Conservation (phyloP, 2,888 invertebrate genomes). For the Bombylius major region DNA sequence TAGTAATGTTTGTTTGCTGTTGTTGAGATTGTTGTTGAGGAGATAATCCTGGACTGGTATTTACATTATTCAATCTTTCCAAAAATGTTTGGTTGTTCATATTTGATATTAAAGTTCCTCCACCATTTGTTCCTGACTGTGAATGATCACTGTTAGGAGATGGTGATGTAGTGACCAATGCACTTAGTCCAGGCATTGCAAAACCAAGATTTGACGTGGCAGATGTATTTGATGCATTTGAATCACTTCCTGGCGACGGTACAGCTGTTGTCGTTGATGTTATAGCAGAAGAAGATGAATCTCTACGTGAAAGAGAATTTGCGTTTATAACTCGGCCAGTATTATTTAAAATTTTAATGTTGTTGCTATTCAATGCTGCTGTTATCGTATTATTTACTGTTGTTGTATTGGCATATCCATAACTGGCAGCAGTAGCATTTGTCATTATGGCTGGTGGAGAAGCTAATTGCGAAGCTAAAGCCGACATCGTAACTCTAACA, state of each 20-base stretch:
- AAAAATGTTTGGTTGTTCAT: constrained; percentile 27
- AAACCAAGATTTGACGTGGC: constrained; percentile 38
- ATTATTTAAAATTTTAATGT: constrained; percentile 18
- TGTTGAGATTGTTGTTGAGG: constrained; percentile 25
- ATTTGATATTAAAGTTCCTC: constrained; percentile 15
- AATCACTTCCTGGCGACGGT: constrained; percentile 35
- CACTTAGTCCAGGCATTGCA: constrained; percentile 45
- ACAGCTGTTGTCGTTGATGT: constrained; percentile 37
- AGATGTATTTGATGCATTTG: constrained; percentile 34
- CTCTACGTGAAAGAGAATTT: constrained; percentile 33
- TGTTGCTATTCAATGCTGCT: constrained; percentile 15
- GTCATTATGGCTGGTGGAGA: constrained; percentile 38
- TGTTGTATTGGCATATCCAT: constrained; percentile 22
- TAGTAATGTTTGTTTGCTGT: constrained; percentile 15
- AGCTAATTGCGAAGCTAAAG: constrained; percentile 36
- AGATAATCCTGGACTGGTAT: constrained; percentile 23
- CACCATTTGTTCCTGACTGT: constrained; percentile 18
- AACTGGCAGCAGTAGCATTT: constrained; percentile 25
- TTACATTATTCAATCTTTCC: constrained; percentile 29
- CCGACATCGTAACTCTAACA: constrained; percentile 38
- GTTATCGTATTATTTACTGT: constrained; percentile 6
- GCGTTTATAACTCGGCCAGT: constrained; percentile 23
- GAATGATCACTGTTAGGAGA: constrained; percentile 33
- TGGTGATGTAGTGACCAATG: constrained; percentile 40
- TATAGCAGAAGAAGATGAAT: constrained; percentile 36